Evolutionary conservation across 1,140 invertebrate genomes (phyloP).

Genomic region (Prorops nasuta): DNA sequence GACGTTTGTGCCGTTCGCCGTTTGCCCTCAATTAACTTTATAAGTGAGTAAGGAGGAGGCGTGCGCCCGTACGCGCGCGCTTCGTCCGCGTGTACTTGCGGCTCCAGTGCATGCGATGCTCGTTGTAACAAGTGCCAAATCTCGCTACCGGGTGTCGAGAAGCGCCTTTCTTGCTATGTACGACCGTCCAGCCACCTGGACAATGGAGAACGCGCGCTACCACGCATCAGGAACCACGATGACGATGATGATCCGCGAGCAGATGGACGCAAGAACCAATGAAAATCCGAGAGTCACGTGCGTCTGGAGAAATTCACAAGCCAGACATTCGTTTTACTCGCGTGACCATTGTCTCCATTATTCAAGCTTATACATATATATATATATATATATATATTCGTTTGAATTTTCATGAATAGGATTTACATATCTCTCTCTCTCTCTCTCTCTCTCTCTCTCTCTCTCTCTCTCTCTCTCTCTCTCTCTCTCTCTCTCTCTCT

Average conservation of each 20-base stretch:
- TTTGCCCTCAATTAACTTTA: constrained; percentile 59
- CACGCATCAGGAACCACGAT: too few relatives aligned
- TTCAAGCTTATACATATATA: neutral
- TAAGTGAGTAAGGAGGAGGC: constrained; percentile 58
- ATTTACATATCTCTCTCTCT: neutral
- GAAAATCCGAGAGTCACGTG: too few relatives aligned
- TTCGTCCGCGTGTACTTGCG: constrained; percentile 7
- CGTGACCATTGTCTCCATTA: neutral
- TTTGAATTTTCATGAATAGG: neutral
- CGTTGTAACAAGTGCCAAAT: constrained; percentile 30
- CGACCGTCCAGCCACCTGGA: too few relatives aligned
- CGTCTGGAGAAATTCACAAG: too few relatives aligned
- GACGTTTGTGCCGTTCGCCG: constrained; percentile 39
- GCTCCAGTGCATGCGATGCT: constrained; percentile 20
- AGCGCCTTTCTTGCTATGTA: constrained; percentile 8
- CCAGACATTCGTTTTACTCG: too few relatives aligned
- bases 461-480: constrained; percentile 2
- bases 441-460: neutral
- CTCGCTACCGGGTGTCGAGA: constrained; percentile 16
- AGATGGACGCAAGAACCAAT: too few relatives aligned
- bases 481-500: neutral
- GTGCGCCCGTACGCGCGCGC: constrained; percentile 39
- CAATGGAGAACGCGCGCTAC: too few relatives aligned
- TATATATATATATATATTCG: neutral
- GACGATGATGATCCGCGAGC: too few relatives aligned